phyloP scores from a whole-genome alignment of 2,113 vertebrate species.

The Apteryx owenii region DNA sequence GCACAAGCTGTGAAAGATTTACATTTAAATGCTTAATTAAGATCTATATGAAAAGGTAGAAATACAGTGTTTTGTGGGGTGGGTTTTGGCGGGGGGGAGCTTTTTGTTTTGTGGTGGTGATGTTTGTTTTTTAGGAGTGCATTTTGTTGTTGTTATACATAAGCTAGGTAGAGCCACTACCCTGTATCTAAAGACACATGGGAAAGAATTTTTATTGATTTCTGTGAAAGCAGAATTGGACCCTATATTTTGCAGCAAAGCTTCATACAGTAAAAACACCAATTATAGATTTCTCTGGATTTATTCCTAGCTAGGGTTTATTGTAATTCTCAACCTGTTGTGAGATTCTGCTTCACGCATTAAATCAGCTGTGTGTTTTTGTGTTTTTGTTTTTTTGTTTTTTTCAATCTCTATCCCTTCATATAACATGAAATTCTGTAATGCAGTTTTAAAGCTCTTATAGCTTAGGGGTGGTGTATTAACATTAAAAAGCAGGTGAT shows the following conservation, averaged over 20 bases:
- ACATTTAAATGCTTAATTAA: not conserved
- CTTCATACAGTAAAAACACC: not conserved
- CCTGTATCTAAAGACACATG: not conserved
- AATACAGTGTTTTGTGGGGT: too few relatives aligned
- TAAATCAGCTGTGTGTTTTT: not conserved
- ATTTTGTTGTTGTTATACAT: too few relatives aligned
- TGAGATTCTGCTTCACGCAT: not conserved
- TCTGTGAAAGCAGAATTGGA: not conserved
- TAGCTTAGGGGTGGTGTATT: not conserved
- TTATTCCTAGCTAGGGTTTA: not conserved
- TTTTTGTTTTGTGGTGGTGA: not conserved
- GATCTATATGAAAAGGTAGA: not conserved
- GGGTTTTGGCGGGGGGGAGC: fast-evolving
- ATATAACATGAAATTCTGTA: not conserved
- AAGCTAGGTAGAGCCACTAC: not conserved
- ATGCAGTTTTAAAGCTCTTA: not conserved
- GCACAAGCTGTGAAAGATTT: not conserved
- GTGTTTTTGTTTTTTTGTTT: not conserved
- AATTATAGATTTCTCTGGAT: not conserved
- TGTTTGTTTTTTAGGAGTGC: not conserved
- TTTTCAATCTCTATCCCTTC: not conserved
- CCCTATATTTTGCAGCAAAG: not conserved
- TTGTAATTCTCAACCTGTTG: not conserved
- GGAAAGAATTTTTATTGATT: not conserved
- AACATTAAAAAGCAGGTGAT: not conserved